Evolutionary conservation across 2,113 vertebrate species (phyloP).

Genomic region (Sylvilagus bachmani): DNA sequence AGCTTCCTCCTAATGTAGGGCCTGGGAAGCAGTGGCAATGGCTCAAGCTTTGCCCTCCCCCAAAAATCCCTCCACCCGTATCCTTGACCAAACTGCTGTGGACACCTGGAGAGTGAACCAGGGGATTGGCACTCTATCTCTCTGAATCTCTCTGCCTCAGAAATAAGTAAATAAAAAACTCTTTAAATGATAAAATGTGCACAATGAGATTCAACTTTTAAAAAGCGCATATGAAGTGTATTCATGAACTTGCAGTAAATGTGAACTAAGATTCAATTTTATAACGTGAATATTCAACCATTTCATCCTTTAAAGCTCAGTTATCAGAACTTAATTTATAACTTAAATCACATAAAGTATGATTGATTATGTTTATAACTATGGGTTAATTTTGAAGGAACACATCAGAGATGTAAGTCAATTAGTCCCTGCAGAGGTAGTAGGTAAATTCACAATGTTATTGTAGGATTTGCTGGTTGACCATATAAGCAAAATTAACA

Average conservation of each 20-base stretch:
- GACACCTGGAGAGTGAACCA: no score
- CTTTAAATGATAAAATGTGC: no score
- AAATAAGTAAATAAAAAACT: no score
- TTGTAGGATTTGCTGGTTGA: constrained; percentile 49
- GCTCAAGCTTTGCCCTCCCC: no score
- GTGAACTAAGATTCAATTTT: constrained; percentile 49
- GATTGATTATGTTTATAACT: constrained; percentile 64
- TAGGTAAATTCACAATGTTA: constrained; percentile 48
- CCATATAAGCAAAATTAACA: constrained; percentile 57
- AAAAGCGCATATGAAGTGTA: neutral
- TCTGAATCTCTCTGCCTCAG: no score
- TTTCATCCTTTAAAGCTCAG: constrained; percentile 48
- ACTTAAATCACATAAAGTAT: constrained; percentile 62
- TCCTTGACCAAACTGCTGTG: no score
- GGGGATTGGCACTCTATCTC: no score
- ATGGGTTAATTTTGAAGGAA: constrained; percentile 68
- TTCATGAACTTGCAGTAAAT: constrained; percentile 51
- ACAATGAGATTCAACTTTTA: no score
- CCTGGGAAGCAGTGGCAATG: no score
- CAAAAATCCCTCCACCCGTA: no score
- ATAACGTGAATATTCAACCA: constrained; percentile 50
- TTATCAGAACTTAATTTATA: constrained; percentile 52
- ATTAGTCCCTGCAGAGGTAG: constrained; percentile 24
- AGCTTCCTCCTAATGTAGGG: no score
- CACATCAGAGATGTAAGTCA: constrained; percentile 50